Evolutionary conservation across 2,797 vertebrate genomes (phyloP).

Genomic region (Psittacula echo): DNA sequence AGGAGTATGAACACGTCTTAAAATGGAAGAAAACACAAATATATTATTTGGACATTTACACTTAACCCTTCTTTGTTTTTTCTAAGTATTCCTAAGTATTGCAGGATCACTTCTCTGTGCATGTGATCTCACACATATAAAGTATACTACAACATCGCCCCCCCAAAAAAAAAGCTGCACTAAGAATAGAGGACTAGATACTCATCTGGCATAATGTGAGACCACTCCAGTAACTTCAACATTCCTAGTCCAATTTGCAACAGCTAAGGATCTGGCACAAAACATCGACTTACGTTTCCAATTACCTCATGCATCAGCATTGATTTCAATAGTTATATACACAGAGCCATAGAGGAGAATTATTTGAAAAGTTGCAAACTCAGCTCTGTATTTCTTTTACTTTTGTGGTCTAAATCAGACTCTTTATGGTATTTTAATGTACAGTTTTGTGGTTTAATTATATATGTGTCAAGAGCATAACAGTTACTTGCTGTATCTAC

Average conservation of each 20-base stretch:
- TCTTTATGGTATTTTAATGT: constrained; percentile 39
- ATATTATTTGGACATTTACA: background rate
- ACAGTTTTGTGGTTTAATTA: constrained; percentile 68
- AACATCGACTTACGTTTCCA: constrained; percentile 58
- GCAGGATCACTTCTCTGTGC: background rate
- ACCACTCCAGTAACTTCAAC: constrained; percentile 54
- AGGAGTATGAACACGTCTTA: background rate
- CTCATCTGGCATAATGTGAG: constrained; percentile 43
- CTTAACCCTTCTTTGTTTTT: background rate
- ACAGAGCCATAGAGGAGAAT: constrained; percentile 29
- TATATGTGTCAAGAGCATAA: constrained; percentile 27
- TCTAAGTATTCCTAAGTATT: background rate
- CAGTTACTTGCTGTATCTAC: background rate
- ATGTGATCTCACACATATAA: background rate
- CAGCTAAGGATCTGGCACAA: constrained; percentile 62
- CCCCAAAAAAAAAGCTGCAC: background rate
- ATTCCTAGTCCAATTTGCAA: constrained; percentile 62
- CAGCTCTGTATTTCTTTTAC: constrained; percentile 44
- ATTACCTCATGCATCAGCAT: constrained; percentile 64
- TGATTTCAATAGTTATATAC: constrained; percentile 57
- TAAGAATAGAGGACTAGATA: constrained; percentile 63
- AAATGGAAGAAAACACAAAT: constrained; percentile 12
- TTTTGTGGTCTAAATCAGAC: constrained; percentile 59
- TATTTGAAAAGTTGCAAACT: constrained; percentile 62
- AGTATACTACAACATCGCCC: background rate